Conservation (phyloP, 2,797 vertebrate species). For the Lagorchestes hirsutus region DNA sequence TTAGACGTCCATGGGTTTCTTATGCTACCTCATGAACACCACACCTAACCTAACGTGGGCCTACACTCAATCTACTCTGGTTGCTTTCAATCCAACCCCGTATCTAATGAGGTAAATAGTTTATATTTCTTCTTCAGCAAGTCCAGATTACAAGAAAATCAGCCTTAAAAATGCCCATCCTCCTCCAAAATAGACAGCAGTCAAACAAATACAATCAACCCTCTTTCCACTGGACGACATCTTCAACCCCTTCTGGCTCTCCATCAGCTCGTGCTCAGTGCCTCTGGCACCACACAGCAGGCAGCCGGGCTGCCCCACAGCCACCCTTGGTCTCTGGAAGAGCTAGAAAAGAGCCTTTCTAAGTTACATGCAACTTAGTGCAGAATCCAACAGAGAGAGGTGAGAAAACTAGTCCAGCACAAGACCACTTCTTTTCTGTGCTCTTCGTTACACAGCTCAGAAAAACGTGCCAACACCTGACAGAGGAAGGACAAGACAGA, state of each 20-base stretch:
- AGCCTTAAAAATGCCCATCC: not conserved
- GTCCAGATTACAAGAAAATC: slow-evolving; percentile 25
- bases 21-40: not conserved
- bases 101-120: slow-evolving; percentile 1
- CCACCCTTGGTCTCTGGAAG: not conserved
- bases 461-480: no score
- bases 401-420: no score
- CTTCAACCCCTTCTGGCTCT: not conserved
- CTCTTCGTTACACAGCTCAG: no score
- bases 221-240: not conserved
- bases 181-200: not conserved
- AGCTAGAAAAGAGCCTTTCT: not conserved
- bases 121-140: slow-evolving; percentile 24
- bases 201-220: slow-evolving; percentile 17
- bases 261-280: not conserved
- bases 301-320: not conserved
- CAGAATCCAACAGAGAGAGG: not conserved
- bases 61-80: slow-evolving; percentile 1
- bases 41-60: slow-evolving; percentile 33
- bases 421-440: no score
- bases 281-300: not conserved
- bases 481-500: no score
- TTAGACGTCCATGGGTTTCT: not conserved
- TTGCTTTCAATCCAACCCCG: slow-evolving; percentile 13
- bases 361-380: not conserved